Percentiles rank a stretch among this genome's conserved stretches.
Evolutionary conservation across 2,888 invertebrate genomes (phyloP).

Genomic region (Trachelus troglodyta): DNA sequence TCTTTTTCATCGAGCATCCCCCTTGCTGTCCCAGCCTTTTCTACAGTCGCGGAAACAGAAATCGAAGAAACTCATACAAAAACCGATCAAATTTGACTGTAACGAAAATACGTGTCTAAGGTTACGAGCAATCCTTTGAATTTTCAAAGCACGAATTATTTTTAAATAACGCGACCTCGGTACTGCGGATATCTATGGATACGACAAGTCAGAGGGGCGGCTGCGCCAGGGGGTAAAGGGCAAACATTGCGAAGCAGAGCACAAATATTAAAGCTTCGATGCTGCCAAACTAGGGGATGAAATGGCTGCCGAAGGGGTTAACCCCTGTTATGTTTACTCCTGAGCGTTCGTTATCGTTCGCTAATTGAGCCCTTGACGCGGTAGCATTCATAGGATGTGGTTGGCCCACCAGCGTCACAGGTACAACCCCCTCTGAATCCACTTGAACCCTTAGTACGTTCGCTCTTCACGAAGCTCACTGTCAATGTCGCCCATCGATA

Average conservation of each 20-base stretch:
- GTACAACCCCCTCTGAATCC: not conserved
- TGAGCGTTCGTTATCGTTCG: slow-evolving; percentile 53
- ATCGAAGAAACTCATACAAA: not conserved
- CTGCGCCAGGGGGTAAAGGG: slow-evolving; percentile 4
- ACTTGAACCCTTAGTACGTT: not conserved
- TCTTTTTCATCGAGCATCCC: not conserved
- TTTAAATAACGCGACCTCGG: not conserved
- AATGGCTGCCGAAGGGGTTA: slow-evolving; percentile 19
- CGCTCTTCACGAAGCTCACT: slow-evolving; percentile 13
- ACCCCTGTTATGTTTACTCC: slow-evolving; percentile 39
- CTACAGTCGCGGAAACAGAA: not conserved
- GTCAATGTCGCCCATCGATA: slow-evolving; percentile 25
- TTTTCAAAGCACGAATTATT: not conserved
- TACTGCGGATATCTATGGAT: not conserved
- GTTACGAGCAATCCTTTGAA: not conserved
- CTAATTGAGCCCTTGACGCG: slow-evolving; percentile 50
- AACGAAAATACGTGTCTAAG: not conserved
- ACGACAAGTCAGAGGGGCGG: not conserved
- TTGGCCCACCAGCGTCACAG: slow-evolving; percentile 10
- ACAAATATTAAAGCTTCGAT: slow-evolving; percentile 26
- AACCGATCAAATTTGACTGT: not conserved
- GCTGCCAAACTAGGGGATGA: slow-evolving; percentile 2
- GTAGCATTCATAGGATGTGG: slow-evolving; percentile 16
- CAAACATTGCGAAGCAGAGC: slow-evolving; percentile 17
- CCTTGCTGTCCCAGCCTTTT: not conserved